phyloP scores from a whole-genome alignment of 2,888 invertebrate species.

The Lissocephala sabroskyi region DNA sequence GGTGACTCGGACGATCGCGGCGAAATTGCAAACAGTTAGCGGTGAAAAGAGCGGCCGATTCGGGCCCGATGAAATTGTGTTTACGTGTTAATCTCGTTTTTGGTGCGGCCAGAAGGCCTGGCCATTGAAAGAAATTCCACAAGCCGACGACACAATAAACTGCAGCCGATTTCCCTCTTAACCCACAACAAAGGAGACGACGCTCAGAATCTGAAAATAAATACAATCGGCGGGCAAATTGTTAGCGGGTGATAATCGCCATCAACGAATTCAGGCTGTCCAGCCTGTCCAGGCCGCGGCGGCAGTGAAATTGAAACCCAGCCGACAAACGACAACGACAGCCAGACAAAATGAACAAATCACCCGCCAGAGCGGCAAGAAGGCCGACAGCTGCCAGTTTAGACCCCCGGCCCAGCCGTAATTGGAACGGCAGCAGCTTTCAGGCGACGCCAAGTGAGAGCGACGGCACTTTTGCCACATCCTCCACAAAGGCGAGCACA shows the following conservation, averaged over 20 bases:
- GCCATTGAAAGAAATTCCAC: slow-evolving; percentile 9
- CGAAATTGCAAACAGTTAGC: slow-evolving; percentile 48
- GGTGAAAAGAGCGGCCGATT: slow-evolving; percentile 5
- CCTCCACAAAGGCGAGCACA: slow-evolving; percentile 24
- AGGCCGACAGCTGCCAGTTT: no score
- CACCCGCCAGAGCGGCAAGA: slow-evolving; percentile 15
- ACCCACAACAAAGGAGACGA: not conserved
- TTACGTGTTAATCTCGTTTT: slow-evolving; percentile 51
- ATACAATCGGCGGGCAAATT: slow-evolving; percentile 5
- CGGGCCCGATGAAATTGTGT: slow-evolving; percentile 41
- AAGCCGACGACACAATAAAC: slow-evolving; percentile 20
- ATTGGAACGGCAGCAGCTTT: slow-evolving; percentile 24
- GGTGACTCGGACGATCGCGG: no score
- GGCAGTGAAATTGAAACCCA: slow-evolving; percentile 30
- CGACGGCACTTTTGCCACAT: slow-evolving; percentile 32
- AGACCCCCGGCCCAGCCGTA: slow-evolving; percentile 2
- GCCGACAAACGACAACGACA: no score
- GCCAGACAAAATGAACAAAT: slow-evolving; percentile 34
- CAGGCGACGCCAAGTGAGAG: slow-evolving; percentile 43
- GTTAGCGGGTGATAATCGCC: not conserved
- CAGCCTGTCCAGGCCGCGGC: not conserved
- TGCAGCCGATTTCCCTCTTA: slow-evolving; percentile 36
- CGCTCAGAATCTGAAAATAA: not conserved
- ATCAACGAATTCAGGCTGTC: not conserved
- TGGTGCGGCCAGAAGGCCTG: no score